These are phyloP conservation scores for Calypte anna DNA, from an alignment of 2,113 vertebrate genomes.

Conservation along the genomic window DNA sequence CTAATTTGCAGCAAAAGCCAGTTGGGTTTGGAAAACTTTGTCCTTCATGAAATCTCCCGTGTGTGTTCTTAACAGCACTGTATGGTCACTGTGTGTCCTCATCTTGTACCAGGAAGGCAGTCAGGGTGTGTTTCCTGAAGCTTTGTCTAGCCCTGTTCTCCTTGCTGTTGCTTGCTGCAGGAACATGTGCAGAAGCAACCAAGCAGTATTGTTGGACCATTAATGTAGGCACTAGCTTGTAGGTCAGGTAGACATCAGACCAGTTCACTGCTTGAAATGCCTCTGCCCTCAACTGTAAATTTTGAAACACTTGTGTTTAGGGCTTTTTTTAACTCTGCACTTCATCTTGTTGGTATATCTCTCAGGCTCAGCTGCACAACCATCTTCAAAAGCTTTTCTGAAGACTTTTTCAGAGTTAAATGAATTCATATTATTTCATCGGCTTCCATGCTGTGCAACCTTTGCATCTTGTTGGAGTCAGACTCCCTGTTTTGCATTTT, in stretches of 20 bases:
- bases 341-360: neutral
- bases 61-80: neutral
- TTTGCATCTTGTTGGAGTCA: constrained; percentile 28
- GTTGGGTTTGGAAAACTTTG: neutral
- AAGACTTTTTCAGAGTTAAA: constrained; percentile 36
- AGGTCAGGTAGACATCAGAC: neutral
- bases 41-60: neutral
- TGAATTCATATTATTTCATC: neutral
- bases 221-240: neutral
- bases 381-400: constrained; percentile 28
- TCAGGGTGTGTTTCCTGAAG: neutral
- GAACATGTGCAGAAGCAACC: neutral
- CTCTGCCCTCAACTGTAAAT: neutral
- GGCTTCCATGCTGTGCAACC: neutral
- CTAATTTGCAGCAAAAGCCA: neutral
- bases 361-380: neutral
- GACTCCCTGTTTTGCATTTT: constrained; percentile 53
- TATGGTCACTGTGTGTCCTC: neutral
- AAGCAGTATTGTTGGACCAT: neutral
- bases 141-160: neutral
- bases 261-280: neutral
- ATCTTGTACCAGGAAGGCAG: neutral
- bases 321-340: neutral
- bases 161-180: neutral
- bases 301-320: neutral